phyloP scores from a whole-genome alignment of 2,797 vertebrate genomes.

The Acanthopagrus latus region DNA sequence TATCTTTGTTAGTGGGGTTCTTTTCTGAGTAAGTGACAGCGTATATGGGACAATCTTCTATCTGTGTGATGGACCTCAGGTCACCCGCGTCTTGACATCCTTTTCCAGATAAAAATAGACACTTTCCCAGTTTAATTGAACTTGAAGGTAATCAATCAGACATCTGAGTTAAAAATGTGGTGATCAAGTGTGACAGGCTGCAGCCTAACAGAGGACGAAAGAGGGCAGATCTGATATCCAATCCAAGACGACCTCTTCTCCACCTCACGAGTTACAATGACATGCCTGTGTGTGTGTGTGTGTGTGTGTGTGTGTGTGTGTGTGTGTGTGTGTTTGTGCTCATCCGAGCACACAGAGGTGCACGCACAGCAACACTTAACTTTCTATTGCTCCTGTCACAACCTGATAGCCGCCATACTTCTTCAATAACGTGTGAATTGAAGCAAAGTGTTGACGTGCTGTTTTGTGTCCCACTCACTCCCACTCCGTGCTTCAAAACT shows the following conservation, averaged over 20 bases:
- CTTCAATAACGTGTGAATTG: slow-evolving; percentile 57
- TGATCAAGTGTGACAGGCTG: slow-evolving; percentile 72
- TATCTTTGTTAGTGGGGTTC: no score
- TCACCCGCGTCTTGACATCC: slow-evolving; percentile 25
- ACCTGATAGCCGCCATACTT: slow-evolving; percentile 54
- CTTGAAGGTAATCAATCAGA: slow-evolving; percentile 79
- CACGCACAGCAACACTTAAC: slow-evolving; percentile 42
- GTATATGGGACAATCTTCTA: neutral
- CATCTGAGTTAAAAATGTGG: slow-evolving; percentile 69
- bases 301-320: slow-evolving; percentile 5
- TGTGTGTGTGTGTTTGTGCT: slow-evolving; percentile 13
- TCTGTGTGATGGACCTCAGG: slow-evolving; percentile 22
- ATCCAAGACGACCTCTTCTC: slow-evolving; percentile 66
- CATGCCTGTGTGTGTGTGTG: slow-evolving; percentile 10
- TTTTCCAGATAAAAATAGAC: slow-evolving; percentile 67
- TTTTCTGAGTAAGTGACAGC: neutral
- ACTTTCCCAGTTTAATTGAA: slow-evolving; percentile 68
- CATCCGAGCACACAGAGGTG: slow-evolving; percentile 21
- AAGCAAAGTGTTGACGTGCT: slow-evolving; percentile 35
- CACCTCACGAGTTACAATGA: slow-evolving; percentile 42
- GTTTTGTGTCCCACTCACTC: slow-evolving; percentile 47
- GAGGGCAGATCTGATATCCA: slow-evolving; percentile 74
- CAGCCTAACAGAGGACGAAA: slow-evolving; percentile 74
- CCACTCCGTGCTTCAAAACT: slow-evolving; percentile 29
- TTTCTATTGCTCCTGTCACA: slow-evolving; percentile 61